Base-by-base conservation (phyloP, 2,797 vertebrate genomes). In the Acanthiza pusilla region DNA sequence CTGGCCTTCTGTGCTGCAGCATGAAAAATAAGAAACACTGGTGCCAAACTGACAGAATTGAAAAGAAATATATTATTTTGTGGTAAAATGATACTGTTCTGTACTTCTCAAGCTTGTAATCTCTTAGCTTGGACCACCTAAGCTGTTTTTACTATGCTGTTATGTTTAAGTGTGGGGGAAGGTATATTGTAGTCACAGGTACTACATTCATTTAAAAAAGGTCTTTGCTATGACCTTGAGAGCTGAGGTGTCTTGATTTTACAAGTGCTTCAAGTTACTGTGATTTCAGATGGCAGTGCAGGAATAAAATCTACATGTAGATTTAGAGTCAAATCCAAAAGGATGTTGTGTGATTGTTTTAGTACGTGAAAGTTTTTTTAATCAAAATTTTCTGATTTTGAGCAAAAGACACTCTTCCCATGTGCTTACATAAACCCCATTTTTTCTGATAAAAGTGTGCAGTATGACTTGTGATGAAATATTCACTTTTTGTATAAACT, bases 401-500 rank as follows among this genome's bases (percentile, higher is more conserved):
- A 51, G n/a, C 45, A 42, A n/a, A 79, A 88, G 36, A 20, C 34
- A 22, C 1, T 0, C 40, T 79, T 91, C 19, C 50, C 10, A 1
- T 38, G n/a, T 7, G 1, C 22, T 54, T 72, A 8, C 23, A 8
- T 63, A 83, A 91, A 48, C 16, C 27, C 13, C 0, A 0, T 38
- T 75, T 91, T 71, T 82, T 66, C 40, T 51, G 9, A 29, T 13
- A 38, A 45, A 43, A 51, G 11, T 4, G 1, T 30, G 9, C n/a
- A 42, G 0, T 47, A 50, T 5, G 2, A 16, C n/a, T 42, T 63
- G 26, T 72, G 54, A 43, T 60, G 5, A 29, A 83, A 13, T 23
- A 38, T 0, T 74, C 34, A n/a, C 30, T 62, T n/a, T 10, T 26
- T 38, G 14, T 54, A 22, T 43, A n/a, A 67, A 21, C 45, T 42